phyloP scores from a whole-genome alignment of 1,140 invertebrate genomes.

The Copidosoma floridanum region DNA sequence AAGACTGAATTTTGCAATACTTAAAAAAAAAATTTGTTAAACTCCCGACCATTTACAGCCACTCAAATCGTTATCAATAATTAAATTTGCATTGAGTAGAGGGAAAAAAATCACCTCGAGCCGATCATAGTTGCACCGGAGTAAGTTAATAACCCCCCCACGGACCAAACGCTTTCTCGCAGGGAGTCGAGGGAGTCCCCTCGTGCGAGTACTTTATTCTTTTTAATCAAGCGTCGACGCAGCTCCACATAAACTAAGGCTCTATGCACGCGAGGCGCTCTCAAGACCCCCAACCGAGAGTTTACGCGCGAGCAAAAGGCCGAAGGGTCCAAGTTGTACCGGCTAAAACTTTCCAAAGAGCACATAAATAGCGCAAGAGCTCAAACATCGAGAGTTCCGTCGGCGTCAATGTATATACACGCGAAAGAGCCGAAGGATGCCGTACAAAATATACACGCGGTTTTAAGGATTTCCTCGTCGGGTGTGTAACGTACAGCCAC shows the following conservation, averaged over 20 bases:
- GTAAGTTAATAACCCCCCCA: too few relatives aligned
- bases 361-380: conserved; percentile 6
- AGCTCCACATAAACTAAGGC: conserved; percentile 18
- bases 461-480: neutral
- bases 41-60: too few relatives aligned
- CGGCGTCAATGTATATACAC: neutral
- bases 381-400: neutral
- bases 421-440: neutral
- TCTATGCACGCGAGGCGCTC: conserved; percentile 1
- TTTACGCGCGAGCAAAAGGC: conserved; percentile 16
- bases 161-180: too few relatives aligned
- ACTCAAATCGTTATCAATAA: too few relatives aligned
- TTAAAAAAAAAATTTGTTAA: too few relatives aligned
- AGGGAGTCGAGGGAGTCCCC: too few relatives aligned
- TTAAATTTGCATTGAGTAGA: too few relatives aligned
- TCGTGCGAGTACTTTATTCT: neutral
- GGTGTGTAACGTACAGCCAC: too few relatives aligned
- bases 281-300: conserved; percentile 16
- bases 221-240: conserved; percentile 15
- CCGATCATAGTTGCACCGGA: too few relatives aligned
- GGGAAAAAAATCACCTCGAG: too few relatives aligned
- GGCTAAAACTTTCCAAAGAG: conserved; percentile 18
- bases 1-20: too few relatives aligned
- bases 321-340: too few relatives aligned
- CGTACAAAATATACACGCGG: neutral